Evolutionary conservation across 2,888 invertebrate species (phyloP), one percentile per base, ranked within the genome.

Genomic region (Melinaea menophilus): DNA sequence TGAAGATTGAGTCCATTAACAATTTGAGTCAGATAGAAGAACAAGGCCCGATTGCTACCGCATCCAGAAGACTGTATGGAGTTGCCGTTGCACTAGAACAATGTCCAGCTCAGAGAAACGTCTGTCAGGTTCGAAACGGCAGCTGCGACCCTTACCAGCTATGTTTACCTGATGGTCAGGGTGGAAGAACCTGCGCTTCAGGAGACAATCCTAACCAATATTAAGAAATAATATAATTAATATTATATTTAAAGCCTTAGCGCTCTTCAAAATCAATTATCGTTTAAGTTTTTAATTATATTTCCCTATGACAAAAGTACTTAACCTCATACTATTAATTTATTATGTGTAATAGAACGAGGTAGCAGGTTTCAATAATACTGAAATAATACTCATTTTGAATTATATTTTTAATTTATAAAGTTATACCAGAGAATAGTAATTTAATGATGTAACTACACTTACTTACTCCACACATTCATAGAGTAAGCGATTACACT

Each of bases 61-160:
- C 95, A 70, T 96, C 96, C 4, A 92, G 93, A 72, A 95, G 96
- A 78, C 91, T 98, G 67, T 99, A 97, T 81, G 98, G 97, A 55
- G 94, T 99, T 67, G 95, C 95, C 0, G 95, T 95, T 3, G 96
- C 98, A 3, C 95, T 95, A 2, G 94, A 95, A 65, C 88, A 92
- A 45, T 99, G 98, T 77, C 96, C 96, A 4, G 87, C 92, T 75
- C 91, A 93, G 35, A 91, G 92, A 54, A 97, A 95, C 78, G 92
- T 94, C 1, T 98, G 98, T 78, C 93, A 94, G 71, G 92, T 93
- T 69, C 93, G 95, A 70, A 95, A 95, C 78, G 97, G 96, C 45
- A 94, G 95, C 72, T 98, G 98, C 80, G 92, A 92, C 4, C 82
- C 91, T 11, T 91, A 93, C 60, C 94, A 96, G 72, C 92, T 98